A percentile compares a stretch with the other conserved stretches of the same genome.
Evolutionary conservation across 2,888 invertebrate genomes (phyloP).

Genomic region (Drosophila nr. perissopoda): DNA sequence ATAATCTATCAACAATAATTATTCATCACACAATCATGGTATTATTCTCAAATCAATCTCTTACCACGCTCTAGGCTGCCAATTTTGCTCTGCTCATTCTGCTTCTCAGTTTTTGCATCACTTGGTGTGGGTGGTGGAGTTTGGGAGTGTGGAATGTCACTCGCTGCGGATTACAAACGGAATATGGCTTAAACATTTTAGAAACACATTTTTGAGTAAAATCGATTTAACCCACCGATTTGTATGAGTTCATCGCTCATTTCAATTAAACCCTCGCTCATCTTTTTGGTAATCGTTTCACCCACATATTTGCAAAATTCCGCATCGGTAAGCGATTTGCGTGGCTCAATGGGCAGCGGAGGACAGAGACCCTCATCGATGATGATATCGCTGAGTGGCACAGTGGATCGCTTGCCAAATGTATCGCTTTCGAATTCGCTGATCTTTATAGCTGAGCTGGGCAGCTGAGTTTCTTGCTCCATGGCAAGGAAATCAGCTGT

Average conservation of each 20-base stretch:
- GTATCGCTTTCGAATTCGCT: slow-evolving; percentile 50
- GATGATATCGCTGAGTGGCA: slow-evolving; percentile 45
- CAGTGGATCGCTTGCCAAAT: slow-evolving; percentile 47
- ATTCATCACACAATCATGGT: background rate
- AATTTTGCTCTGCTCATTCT: slow-evolving; percentile 56
- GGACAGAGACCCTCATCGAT: slow-evolving; percentile 59
- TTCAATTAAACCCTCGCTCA: slow-evolving; percentile 83
- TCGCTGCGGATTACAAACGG: slow-evolving; percentile 51
- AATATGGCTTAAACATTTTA: background rate
- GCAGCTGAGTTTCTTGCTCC: slow-evolving; percentile 63
- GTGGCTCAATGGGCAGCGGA: slow-evolving; percentile 72
- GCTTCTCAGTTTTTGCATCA: slow-evolving; percentile 75
- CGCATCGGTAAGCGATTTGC: slow-evolving; percentile 84
- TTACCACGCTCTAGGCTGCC: slow-evolving; percentile 64
- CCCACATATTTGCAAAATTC: slow-evolving; percentile 84
- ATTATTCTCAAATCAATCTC: background rate
- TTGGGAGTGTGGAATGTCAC: slow-evolving; percentile 83
- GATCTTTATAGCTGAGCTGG: slow-evolving; percentile 9
- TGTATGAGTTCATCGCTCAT: slow-evolving; percentile 81
- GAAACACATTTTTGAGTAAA: background rate
- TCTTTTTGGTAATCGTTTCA: slow-evolving; percentile 83
- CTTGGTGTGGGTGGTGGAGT: slow-evolving; percentile 85
- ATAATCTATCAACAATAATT: slow-evolving; percentile 60
- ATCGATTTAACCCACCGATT: slow-evolving; percentile 61
- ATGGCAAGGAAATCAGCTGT: slow-evolving; percentile 70